These are phyloP conservation scores for Hystrix cristata DNA, from an alignment of 2,113 vertebrate genomes.

Conservation along the genomic window DNA sequence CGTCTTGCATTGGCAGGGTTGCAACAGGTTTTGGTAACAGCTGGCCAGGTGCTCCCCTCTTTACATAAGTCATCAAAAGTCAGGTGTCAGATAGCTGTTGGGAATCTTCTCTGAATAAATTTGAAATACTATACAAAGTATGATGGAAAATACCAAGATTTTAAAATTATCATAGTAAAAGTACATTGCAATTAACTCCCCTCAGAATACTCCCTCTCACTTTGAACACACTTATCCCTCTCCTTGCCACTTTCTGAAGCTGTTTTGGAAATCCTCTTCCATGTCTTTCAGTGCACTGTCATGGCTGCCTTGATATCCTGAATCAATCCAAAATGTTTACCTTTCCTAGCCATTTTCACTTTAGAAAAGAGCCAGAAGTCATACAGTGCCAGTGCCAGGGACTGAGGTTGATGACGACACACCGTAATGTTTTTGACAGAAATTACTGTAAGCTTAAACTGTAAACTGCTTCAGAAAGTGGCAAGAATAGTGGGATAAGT, in stretches of 20 bases:
- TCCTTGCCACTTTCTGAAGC: neutral
- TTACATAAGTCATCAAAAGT: neutral
- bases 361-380: neutral
- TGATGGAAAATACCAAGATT: neutral
- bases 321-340: neutral
- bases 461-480: neutral
- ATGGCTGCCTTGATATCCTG: neutral
- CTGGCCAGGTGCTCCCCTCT: neutral
- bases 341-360: neutral
- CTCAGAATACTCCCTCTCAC: neutral
- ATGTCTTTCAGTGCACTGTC: neutral
- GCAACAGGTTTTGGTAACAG: neutral
- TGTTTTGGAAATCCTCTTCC: neutral
- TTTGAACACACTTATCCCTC: neutral
- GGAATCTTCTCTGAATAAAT: neutral
- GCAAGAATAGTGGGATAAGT: neutral
- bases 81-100: neutral
- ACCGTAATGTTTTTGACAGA: neutral
- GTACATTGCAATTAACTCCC: neutral
- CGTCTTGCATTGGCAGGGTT: neutral
- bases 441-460: neutral
- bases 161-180: neutral
- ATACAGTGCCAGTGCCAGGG: neutral
- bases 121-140: neutral
- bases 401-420: neutral